Conservation (phyloP, 2,888 invertebrate genomes). For the Drosophila emarginata region DNA sequence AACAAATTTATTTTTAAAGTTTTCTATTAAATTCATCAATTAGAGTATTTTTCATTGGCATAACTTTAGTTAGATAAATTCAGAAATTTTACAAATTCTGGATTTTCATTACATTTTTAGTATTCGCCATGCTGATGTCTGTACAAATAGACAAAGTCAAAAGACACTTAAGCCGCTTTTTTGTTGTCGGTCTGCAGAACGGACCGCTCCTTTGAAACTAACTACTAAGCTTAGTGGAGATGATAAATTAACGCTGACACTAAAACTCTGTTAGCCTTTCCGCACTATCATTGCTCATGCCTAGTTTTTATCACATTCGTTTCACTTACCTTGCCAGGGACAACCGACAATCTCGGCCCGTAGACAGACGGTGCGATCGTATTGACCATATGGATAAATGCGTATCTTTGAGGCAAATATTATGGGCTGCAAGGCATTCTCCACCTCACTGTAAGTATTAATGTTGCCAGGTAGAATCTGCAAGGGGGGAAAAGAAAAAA, state of each 20-base stretch:
- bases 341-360: conserved; percentile 92
- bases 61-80: neutral
- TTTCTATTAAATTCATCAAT: no score
- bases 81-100: neutral
- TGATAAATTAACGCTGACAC: conserved; percentile 78
- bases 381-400: conserved; percentile 90
- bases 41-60: neutral
- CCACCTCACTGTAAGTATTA: conserved; percentile 90
- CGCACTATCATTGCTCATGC: conserved; percentile 75
- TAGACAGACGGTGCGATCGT: conserved; percentile 91
- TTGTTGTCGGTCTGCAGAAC: conserved; percentile 1
- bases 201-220: conserved; percentile 21
- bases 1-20: no score
- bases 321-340: conserved; percentile 88
- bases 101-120: neutral
- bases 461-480: conserved; percentile 91
- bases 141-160: neutral
- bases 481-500: conserved; percentile 1
- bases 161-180: conserved; percentile 42
- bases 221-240: conserved; percentile 16
- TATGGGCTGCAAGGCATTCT: conserved; percentile 89
- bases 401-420: conserved; percentile 90
- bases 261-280: conserved; percentile 75
- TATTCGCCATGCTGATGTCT: neutral
- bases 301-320: conserved; percentile 59